Percentiles rank a stretch among this genome's conserved stretches.
Evolutionary conservation across 1,140 invertebrate species (phyloP).

Genomic region (Panagrolaimus sp.): DNA sequence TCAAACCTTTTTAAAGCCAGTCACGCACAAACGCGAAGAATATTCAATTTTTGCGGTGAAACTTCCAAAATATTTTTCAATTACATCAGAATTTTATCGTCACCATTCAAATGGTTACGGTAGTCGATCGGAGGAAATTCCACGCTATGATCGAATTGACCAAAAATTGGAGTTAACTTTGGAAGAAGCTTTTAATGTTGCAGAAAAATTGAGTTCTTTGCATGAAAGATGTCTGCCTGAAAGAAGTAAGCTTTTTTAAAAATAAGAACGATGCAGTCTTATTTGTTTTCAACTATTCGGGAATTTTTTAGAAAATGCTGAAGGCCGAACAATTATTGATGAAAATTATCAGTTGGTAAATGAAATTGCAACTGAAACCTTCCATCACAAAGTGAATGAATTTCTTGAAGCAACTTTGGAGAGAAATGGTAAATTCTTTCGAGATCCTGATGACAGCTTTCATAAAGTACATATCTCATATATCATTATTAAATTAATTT

Average conservation of each 20-base stretch:
- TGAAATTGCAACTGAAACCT: neutral
- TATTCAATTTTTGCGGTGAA: neutral
- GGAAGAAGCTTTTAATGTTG: neutral
- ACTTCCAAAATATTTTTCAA: neutral
- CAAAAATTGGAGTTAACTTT: neutral
- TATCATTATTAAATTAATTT: neutral
- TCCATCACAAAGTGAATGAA: neutral
- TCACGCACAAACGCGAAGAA: neutral
- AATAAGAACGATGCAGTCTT: neutral
- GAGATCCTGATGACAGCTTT: neutral
- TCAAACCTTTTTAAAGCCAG: neutral
- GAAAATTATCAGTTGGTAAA: neutral
- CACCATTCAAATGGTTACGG: too few species aligned
- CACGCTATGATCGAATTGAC: neutral
- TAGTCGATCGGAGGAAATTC: too few species aligned
- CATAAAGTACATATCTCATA: neutral
- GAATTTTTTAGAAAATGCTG: neutral
- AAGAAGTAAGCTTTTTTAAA: neutral
- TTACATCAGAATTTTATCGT: too few species aligned
- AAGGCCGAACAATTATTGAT: neutral
- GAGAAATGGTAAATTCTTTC: neutral
- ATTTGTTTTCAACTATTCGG: neutral
- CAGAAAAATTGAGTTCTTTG: neutral
- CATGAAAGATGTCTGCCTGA: neutral
- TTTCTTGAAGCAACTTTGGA: constrained; percentile 4